Evolutionary conservation across 2,113 vertebrate species (phyloP).

Genomic region (Cichladusa arquata): DNA sequence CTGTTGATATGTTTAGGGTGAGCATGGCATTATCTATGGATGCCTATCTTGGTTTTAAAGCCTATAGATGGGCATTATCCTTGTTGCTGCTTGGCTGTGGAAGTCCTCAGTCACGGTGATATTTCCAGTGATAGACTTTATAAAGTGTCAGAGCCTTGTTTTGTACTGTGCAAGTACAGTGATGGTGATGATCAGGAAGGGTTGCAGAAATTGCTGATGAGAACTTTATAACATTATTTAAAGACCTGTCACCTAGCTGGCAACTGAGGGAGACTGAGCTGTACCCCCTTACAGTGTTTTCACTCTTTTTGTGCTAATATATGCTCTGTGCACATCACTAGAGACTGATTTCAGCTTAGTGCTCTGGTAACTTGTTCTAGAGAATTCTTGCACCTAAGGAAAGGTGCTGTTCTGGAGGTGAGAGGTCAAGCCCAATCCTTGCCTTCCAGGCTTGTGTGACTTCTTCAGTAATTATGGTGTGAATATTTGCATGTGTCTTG

Average conservation of each 20-base stretch:
- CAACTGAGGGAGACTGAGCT: background rate
- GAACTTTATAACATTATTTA: background rate
- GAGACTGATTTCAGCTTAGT: background rate
- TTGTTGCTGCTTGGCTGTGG: background rate
- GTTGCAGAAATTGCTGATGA: background rate
- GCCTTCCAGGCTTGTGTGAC: background rate
- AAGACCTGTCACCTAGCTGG: background rate
- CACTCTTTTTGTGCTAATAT: background rate
- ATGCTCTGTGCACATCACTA: background rate
- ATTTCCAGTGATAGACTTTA: background rate
- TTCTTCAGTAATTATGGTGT: background rate
- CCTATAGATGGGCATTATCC: background rate
- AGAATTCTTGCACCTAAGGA: background rate
- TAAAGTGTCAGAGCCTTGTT: background rate
- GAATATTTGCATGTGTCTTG: background rate
- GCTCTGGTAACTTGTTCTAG: background rate
- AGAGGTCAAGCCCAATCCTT: background rate
- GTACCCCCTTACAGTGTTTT: background rate
- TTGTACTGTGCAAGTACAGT: background rate
- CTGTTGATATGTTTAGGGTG: background rate
- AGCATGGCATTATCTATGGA: background rate
- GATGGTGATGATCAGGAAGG: background rate
- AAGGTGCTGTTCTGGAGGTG: background rate
- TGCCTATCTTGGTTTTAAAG: background rate
- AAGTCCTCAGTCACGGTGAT: background rate